A percentile compares a stretch with the other conserved stretches of the same genome.
phyloP scores from a whole-genome alignment of 2,888 invertebrate species.

The Melikaiella ostensackeni region DNA sequence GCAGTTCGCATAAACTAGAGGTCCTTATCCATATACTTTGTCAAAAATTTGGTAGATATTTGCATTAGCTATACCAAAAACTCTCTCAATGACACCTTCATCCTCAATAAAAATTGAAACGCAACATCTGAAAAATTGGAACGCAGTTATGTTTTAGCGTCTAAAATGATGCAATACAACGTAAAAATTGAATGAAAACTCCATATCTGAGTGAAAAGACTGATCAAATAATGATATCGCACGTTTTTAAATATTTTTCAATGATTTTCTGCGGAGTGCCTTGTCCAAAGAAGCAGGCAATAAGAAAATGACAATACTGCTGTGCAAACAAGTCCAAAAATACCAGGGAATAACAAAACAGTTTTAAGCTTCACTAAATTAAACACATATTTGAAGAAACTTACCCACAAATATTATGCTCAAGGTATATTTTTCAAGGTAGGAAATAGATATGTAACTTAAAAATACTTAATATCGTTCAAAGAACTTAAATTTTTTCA shows the following conservation, averaged over 20 bases:
- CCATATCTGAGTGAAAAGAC: background rate
- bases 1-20: too few species aligned
- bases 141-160: background rate
- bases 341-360: background rate
- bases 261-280: background rate
- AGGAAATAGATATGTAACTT: background rate
- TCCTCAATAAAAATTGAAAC: too few species aligned
- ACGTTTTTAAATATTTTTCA: background rate
- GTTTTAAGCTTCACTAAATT: background rate
- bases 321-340: background rate
- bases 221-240: constrained; percentile 2
- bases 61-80: too few species aligned
- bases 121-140: too few species aligned
- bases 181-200: background rate
- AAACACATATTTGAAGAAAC: background rate
- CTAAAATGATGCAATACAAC: background rate
- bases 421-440: background rate
- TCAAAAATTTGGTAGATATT: too few species aligned
- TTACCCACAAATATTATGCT: background rate
- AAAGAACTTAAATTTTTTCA: too few species aligned
- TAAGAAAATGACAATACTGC: background rate
- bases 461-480: too few species aligned
- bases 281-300: background rate
- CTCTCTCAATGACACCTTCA: too few species aligned
- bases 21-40: too few species aligned